Evolutionary conservation across 2,113 vertebrate genomes (phyloP).

Genomic region (Mus pahari): DNA sequence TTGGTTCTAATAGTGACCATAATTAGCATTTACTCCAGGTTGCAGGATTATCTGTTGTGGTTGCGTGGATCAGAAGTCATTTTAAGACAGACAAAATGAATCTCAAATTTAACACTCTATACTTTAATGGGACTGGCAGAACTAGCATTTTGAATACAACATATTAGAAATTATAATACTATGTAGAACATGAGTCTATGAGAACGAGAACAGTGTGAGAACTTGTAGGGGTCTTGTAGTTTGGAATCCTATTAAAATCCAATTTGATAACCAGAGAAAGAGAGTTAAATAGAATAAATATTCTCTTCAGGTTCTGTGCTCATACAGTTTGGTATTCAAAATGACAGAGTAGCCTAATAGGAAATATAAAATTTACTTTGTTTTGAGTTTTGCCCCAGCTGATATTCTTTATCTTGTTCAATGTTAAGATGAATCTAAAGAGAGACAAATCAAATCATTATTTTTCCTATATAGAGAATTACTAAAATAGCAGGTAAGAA

Average conservation of each 20-base stretch:
- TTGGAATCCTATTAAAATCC: not conserved
- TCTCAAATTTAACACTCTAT: not conserved
- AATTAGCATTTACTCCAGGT: not conserved
- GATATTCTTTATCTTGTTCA: not conserved
- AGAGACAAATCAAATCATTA: not conserved
- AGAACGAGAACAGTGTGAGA: not conserved
- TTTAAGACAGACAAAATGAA: not conserved
- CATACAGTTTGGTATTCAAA: not conserved
- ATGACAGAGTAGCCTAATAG: not conserved
- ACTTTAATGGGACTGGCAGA: not conserved
- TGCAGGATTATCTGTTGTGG: not conserved
- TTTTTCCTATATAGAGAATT: not conserved
- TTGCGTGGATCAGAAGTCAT: not conserved
- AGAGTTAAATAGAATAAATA: not conserved
- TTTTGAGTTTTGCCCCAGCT: not conserved
- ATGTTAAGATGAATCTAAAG: not conserved
- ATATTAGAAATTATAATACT: not conserved
- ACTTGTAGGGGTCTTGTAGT: not conserved
- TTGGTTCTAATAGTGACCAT: not conserved
- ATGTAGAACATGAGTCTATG: not conserved
- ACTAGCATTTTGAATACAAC: not conserved
- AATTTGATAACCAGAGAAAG: constrained; percentile 32
- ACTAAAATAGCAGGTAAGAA: not conserved
- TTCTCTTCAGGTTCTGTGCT: not conserved
- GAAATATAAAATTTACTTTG: not conserved